Percentiles rank a stretch among this genome's conserved stretches.
Conservation (phyloP, 2,888 invertebrate species). For the Drosophila greeni region DNA sequence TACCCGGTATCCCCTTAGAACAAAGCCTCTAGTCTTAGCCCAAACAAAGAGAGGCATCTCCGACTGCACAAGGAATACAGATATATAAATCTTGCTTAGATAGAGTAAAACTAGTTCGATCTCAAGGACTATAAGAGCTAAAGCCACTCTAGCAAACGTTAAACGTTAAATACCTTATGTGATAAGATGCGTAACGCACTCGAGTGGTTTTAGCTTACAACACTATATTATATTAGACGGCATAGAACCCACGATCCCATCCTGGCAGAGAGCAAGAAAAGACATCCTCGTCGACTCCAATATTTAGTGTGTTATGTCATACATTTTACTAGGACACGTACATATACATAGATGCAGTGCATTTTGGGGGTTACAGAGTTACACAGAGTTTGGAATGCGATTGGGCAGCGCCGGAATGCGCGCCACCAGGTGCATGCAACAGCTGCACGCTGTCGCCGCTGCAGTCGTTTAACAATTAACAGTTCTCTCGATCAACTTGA, state of each 20-base stretch:
- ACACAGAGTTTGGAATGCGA: conserved; percentile 32
- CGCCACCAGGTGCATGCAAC: conserved; percentile 1
- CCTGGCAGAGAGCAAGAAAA: neutral
- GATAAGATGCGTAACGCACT: too few species aligned
- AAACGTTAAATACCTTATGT: too few species aligned
- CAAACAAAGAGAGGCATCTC: neutral
- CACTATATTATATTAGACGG: neutral
- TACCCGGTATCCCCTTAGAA: too few species aligned
- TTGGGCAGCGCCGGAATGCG: neutral
- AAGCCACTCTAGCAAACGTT: too few species aligned
- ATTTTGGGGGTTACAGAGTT: conserved; percentile 18
- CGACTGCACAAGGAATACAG: neutral
- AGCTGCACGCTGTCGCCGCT: neutral
- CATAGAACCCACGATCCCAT: neutral
- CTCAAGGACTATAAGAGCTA: too few species aligned
- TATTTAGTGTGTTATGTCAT: conserved; percentile 27
- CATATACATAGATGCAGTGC: conserved; percentile 33
- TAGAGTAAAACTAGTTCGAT: too few species aligned
- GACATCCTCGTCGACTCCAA: neutral
- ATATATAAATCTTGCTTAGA: too few species aligned
- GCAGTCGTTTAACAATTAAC: conserved; percentile 35
- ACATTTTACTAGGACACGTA: conserved; percentile 42
- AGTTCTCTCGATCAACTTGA: conserved; percentile 21
- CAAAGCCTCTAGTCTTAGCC: too few species aligned
- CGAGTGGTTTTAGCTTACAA: too few species aligned